These are phyloP conservation scores for Aphelenchoides besseyi DNA, from an alignment of 1,140 invertebrate genomes.

Conservation along the genomic window DNA sequence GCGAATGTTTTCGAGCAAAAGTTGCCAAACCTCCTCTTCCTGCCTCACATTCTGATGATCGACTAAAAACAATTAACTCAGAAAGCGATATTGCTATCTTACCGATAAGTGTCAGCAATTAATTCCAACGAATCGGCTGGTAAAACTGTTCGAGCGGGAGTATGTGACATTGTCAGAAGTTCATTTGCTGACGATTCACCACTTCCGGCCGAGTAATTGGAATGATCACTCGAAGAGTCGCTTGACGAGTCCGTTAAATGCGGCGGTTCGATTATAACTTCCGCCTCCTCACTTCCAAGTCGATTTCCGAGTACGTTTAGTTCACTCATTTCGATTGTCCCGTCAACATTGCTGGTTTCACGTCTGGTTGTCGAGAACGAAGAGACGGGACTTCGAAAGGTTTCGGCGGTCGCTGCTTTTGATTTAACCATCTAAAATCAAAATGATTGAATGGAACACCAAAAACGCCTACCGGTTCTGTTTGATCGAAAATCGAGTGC, in stretches of 20 bases:
- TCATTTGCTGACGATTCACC: conserved; percentile 29
- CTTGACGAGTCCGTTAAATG: not conserved
- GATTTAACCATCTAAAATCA: conserved; percentile 16
- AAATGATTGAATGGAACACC: not conserved
- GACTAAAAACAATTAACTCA: conserved; percentile 21
- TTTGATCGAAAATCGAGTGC: conserved; percentile 18
- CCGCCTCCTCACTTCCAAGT: conserved; percentile 16
- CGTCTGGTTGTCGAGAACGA: conserved; percentile 32
- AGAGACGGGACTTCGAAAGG: conserved; percentile 16
- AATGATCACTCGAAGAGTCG: not conserved
- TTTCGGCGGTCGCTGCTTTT: conserved; percentile 24
- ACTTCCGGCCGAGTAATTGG: conserved; percentile 20
- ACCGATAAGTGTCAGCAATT: conserved; percentile 19
- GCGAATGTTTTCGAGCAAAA: conserved; percentile 32
- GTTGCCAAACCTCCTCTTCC: not conserved
- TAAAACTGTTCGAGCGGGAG: conserved; percentile 8
- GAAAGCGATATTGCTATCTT: not conserved
- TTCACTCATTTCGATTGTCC: conserved; percentile 36
- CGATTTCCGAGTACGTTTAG: conserved; percentile 26
- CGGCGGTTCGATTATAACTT: not conserved
- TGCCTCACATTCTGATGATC: conserved; percentile 24
- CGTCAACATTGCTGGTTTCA: conserved; percentile 36
- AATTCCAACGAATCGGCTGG: conserved; percentile 39
- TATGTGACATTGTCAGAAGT: not conserved
- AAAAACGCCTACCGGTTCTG: conserved; percentile 25